phyloP scores from a whole-genome alignment of 2,797 vertebrate species.

The Amniataba percoides region DNA sequence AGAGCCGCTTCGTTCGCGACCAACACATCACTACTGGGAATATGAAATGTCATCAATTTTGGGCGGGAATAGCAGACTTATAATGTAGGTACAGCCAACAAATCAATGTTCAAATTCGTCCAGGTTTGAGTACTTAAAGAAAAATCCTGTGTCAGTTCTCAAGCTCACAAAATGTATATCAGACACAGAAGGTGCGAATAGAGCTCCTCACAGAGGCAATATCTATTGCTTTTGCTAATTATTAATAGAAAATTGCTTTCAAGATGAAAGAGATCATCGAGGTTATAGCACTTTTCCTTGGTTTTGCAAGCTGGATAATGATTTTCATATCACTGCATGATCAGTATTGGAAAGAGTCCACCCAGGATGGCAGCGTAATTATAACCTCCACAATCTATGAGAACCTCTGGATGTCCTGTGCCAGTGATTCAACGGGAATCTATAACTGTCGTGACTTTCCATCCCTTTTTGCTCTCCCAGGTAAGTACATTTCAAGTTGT shows the following conservation, averaged over 20 bases:
- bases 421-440: conserved; percentile 89
- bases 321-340: conserved; percentile 86
- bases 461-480: conserved; percentile 91
- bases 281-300: conserved; percentile 85
- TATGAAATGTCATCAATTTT: conserved; percentile 75
- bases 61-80: conserved; percentile 76
- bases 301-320: conserved; percentile 84
- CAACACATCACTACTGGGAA: conserved; percentile 18
- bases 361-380: conserved; percentile 89
- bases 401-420: conserved; percentile 95
- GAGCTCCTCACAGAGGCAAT: conserved; percentile 57
- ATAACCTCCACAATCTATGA: conserved; percentile 91
- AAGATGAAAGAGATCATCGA: conserved; percentile 78
- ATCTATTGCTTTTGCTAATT: conserved; percentile 53
- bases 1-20: too few species aligned
- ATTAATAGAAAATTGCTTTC: conserved; percentile 48
- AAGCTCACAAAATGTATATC: conserved; percentile 72
- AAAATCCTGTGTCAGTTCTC: conserved; percentile 67
- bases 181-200: conserved; percentile 62
- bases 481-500: conserved; percentile 73
- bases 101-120: conserved; percentile 76
- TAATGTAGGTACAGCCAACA: conserved; percentile 68
- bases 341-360: conserved; percentile 91
- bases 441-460: conserved; percentile 91
- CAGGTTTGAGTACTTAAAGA: conserved; percentile 59